Evolutionary conservation across 2,113 vertebrate species (phyloP), one percentile per base, ranked within the genome.

Genomic region (Pavo muticus): DNA sequence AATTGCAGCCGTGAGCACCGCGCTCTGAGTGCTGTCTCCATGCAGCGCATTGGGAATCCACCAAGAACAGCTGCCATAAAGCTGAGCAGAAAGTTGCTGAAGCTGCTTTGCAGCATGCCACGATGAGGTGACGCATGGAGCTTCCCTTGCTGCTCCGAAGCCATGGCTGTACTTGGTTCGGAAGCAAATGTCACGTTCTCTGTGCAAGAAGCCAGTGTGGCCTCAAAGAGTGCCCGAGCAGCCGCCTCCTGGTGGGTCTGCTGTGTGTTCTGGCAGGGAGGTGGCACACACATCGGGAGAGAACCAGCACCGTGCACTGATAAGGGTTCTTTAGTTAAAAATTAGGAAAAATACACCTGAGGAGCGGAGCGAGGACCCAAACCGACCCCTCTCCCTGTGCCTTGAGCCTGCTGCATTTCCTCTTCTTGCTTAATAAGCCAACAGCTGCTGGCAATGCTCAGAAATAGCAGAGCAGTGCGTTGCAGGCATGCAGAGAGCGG

Each of bases 401-500:
- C 61, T 32, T 24, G 6, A 75, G 39, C 87, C 78, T 24, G 45
- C 75, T 47, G 78, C 60, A 35, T 87, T 91, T 89, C 93, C 78
- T 70, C 35, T 44, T 79, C 75, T 32, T 85, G 87, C 82, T 86
- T 57, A 44, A 77, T 30, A 84, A 94, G 83, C 71, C 21, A 9
- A 40, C 95, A 95, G 96, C 95, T 94, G 96, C 52, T 93, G 93
- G 91, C 93, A 91, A 7, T 18, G 83, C 83, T 72, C 24, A 91
- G 39, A 82, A 84, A 87, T 60, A 90, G 94, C 92, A 52, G 50
- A 52, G 50, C 50, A 16, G 50, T 14, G 8, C 27, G 14, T 15
- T 29, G 50, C 50, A 54, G 52, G 52, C 27, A 29, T 14, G 48
- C 23, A 11, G 12, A 48, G 20, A 48, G 47, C 21, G 6, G 47